Evolutionary conservation across 2,797 vertebrate genomes (phyloP).

Genomic region (Dallia pectoralis): DNA sequence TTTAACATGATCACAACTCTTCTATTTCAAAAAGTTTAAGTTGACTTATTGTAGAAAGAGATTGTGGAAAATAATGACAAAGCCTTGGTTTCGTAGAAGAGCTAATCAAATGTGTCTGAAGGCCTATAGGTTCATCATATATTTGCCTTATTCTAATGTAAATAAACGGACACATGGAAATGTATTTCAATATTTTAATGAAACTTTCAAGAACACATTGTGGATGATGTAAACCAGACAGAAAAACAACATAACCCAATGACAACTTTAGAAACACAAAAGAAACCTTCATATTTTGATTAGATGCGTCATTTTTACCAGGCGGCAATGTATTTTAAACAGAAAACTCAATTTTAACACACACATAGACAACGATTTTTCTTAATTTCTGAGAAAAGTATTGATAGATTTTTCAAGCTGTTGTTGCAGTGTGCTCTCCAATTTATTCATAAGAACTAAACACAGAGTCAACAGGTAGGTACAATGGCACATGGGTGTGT

Average conservation of each 20-base stretch:
- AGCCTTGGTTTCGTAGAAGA: neutral
- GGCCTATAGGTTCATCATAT: neutral
- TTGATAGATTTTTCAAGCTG: slow-evolving; percentile 68
- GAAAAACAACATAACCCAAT: slow-evolving; percentile 79
- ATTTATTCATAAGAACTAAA: slow-evolving; percentile 69
- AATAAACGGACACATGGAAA: slow-evolving; percentile 19
- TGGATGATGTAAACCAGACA: slow-evolving; percentile 78
- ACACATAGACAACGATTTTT: slow-evolving; percentile 57
- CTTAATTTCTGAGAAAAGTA: slow-evolving; percentile 40
- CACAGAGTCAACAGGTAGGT: slow-evolving; percentile 69
- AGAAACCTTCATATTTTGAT: slow-evolving; percentile 84
- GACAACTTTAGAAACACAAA: slow-evolving; percentile 86
- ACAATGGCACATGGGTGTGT: slow-evolving; percentile 77
- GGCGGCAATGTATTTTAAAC: slow-evolving; percentile 70
- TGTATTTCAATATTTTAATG: slow-evolving; percentile 90
- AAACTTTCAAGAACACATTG: slow-evolving; percentile 87
- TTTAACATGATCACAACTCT: slow-evolving; percentile 21
- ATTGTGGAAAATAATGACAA: neutral
- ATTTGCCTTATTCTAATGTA: neutral
- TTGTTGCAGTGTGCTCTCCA: slow-evolving; percentile 75
- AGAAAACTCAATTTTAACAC: slow-evolving; percentile 70
- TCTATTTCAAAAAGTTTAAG: slow-evolving; percentile 13
- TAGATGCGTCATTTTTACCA: slow-evolving; percentile 79
- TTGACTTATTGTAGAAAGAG: slow-evolving; percentile 4
- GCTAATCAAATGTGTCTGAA: neutral